Conservation (phyloP, 2,888 invertebrate genomes). For the Nymphalis c-album region DNA sequence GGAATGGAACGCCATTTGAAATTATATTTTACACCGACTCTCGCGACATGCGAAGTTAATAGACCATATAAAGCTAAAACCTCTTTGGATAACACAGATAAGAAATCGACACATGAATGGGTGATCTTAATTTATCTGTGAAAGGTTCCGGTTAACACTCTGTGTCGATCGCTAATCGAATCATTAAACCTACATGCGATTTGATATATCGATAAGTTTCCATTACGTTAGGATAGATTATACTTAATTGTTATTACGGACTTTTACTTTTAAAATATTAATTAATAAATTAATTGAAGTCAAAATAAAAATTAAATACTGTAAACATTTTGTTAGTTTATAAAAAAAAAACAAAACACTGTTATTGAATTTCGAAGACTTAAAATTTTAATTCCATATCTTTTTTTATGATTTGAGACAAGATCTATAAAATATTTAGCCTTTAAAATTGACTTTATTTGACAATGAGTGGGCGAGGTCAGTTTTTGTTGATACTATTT, state of each 20-base stretch:
- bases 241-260: conserved; percentile 8
- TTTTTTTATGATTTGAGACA: conserved; percentile 5
- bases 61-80: conserved; percentile 58
- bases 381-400: too few relatives aligned
- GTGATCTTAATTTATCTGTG: conserved; percentile 77
- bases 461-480: conserved; percentile 71
- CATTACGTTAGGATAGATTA: conserved; percentile 30
- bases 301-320: not conserved
- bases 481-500: conserved; percentile 64
- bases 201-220: conserved; percentile 49
- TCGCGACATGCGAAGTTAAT: conserved; percentile 69
- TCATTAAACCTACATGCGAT: conserved; percentile 67
- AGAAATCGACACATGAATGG: conserved; percentile 75
- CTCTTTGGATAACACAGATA: conserved; percentile 60
- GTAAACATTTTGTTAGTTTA: too few relatives aligned
- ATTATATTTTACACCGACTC: conserved; percentile 59
- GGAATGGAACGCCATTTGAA: conserved; percentile 50
- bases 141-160: conserved; percentile 71
- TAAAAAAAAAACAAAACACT: too few relatives aligned
- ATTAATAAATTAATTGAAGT: not conserved
- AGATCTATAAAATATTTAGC: conserved; percentile 34
- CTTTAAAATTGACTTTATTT: conserved; percentile 41
- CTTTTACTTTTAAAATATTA: conserved; percentile 20
- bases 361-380: too few relatives aligned
- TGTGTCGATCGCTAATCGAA: conserved; percentile 68